Conservation (phyloP, 2,888 invertebrate genomes). For the Hypena proboscidalis region DNA sequence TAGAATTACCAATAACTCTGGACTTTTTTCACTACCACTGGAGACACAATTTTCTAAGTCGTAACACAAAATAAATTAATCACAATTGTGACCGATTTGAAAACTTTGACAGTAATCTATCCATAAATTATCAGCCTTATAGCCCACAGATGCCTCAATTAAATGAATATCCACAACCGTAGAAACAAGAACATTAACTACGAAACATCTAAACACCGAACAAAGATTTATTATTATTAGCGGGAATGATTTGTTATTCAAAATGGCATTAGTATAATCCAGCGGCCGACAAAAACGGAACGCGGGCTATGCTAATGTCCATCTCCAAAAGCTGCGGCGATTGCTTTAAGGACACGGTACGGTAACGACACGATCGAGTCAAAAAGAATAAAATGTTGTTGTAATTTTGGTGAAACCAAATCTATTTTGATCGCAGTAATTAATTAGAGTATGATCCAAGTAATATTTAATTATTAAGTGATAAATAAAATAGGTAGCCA, state of each 20-base stretch:
- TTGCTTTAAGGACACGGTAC: neutral
- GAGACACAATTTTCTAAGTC: too few relatives aligned
- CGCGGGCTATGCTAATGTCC: slow-evolving; percentile 16
- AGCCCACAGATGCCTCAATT: slow-evolving; percentile 10
- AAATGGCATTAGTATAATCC: slow-evolving; percentile 34
- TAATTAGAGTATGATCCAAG: too few relatives aligned
- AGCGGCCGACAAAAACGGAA: slow-evolving; percentile 26
- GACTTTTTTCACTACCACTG: too few relatives aligned
- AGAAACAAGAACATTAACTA: neutral
- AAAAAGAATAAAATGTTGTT: neutral
- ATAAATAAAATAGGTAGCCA: too few relatives aligned
- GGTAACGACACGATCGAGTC: neutral
- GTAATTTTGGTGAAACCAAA: neutral
- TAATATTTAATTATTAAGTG: too few relatives aligned
- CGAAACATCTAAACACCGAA: slow-evolving; percentile 11
- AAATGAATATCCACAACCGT: slow-evolving; percentile 17
- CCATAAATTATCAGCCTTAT: neutral
- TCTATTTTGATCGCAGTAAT: too few relatives aligned
- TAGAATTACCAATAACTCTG: too few relatives aligned
- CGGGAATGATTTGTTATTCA: slow-evolving; percentile 41
- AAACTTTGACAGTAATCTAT: slow-evolving; percentile 2
- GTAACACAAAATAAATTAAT: too few relatives aligned
- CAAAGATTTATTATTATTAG: slow-evolving; percentile 34
- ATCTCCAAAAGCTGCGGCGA: neutral
- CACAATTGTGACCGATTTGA: neutral